Conservation (phyloP, 2,113 vertebrate species). For the Mesitornis unicolor region DNA sequence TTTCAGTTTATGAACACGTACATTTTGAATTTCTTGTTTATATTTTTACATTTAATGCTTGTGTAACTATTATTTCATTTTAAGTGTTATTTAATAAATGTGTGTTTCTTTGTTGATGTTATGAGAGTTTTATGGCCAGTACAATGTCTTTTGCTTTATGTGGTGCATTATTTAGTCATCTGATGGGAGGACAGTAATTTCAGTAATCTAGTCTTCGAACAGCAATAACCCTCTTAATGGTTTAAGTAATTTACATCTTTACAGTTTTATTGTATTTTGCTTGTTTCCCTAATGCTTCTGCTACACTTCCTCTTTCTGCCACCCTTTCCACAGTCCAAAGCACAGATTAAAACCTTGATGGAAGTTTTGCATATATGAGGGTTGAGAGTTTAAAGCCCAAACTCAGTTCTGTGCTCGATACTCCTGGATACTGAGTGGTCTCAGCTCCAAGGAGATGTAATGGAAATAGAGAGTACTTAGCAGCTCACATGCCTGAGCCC, state of each 20-base stretch:
- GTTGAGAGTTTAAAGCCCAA: neutral
- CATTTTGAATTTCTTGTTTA: neutral
- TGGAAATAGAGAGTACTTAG: slow-evolving; percentile 28
- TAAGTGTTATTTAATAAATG: slow-evolving; percentile 49
- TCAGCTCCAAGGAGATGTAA: neutral
- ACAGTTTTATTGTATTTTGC: neutral
- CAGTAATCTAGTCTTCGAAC: slow-evolving; percentile 57
- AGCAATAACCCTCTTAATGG: slow-evolving; percentile 30
- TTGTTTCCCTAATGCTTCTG: neutral
- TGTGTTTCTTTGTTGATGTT: slow-evolving; percentile 25
- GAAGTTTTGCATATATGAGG: neutral
- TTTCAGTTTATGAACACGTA: slow-evolving; percentile 36
- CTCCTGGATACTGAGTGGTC: neutral
- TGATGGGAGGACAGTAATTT: slow-evolving; percentile 61
- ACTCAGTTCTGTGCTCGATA: neutral
- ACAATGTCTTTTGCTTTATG: slow-evolving; percentile 46
- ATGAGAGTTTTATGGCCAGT: slow-evolving; percentile 22
- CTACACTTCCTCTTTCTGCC: neutral
- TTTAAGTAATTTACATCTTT: slow-evolving; percentile 19
- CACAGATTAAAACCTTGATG: neutral
- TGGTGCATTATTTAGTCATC: slow-evolving; percentile 61
- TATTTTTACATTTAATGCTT: slow-evolving; percentile 25
- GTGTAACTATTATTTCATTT: slow-evolving; percentile 39
- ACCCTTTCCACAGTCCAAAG: neutral
- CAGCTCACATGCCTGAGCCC: neutral